A percentile compares a stretch with the other conserved stretches of the same genome.
These are phyloP conservation scores for Semnornis frantzii DNA, from an alignment of 2,113 vertebrate species.

Conservation along the genomic window DNA sequence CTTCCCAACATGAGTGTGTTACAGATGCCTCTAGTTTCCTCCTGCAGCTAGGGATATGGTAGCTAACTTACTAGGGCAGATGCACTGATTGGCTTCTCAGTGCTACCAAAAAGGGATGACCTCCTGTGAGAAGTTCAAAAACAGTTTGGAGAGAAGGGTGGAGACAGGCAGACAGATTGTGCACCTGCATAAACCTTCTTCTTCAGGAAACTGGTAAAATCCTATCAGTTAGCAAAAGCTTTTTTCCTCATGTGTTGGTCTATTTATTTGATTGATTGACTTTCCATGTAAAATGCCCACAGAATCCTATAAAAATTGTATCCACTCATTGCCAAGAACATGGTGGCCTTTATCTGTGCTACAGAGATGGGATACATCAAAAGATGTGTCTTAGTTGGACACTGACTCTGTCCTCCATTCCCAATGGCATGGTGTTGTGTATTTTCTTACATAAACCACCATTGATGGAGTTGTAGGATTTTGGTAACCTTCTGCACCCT, in stretches of 20 bases:
- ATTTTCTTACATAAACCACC: background rate
- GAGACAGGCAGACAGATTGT: background rate
- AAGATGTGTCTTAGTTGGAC: background rate
- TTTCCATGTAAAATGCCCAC: background rate
- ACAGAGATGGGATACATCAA: background rate
- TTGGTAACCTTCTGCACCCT: background rate
- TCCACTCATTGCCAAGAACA: background rate
- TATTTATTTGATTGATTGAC: background rate
- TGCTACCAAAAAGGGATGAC: background rate
- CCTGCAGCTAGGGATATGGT: background rate
- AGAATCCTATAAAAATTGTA: background rate
- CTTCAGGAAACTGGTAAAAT: background rate
- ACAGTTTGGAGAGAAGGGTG: background rate
- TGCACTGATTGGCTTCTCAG: background rate
- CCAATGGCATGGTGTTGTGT: background rate
- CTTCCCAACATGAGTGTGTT: background rate
- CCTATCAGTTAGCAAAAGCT: background rate
- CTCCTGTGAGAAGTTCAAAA: background rate
- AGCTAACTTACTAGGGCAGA: background rate
- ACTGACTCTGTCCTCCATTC: background rate
- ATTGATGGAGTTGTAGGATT: background rate
- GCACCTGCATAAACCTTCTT: background rate
- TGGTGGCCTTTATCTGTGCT: background rate
- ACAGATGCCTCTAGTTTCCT: background rate
- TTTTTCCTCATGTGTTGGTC: accelerated